These are phyloP conservation scores for Cirrhinus mrigala DNA, from an alignment of 2,797 vertebrate genomes.

Conservation along the genomic window DNA sequence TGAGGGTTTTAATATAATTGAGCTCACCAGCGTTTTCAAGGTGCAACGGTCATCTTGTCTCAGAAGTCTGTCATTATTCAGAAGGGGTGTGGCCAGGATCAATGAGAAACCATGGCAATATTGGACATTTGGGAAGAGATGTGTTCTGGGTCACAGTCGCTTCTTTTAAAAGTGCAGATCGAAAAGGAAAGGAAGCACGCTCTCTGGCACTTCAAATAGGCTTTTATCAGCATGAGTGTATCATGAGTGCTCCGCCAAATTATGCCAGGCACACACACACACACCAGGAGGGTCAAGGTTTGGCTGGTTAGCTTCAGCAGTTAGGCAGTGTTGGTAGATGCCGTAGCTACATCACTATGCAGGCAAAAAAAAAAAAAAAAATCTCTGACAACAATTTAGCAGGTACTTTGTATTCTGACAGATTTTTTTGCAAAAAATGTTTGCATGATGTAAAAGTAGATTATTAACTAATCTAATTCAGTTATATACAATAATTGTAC, in stretches of 20 bases:
- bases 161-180: constrained; percentile 33
- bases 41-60: not conserved
- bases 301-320: not conserved
- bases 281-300: not conserved
- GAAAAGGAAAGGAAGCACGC: constrained; percentile 17
- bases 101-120: constrained; percentile 23
- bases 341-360: not conserved
- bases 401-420: not conserved
- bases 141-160: not conserved
- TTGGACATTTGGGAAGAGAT: constrained; percentile 31
- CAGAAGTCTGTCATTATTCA: constrained; percentile 31
- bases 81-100: constrained; percentile 21
- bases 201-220: constrained; percentile 33
- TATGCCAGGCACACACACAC: not conserved
- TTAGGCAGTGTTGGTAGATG: not conserved
- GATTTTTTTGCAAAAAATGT: not conserved
- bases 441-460: not conserved
- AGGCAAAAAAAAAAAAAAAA: not conserved
- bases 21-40: not conserved
- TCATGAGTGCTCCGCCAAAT: constrained; percentile 8
- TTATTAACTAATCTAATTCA: not conserved
- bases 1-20: constrained; percentile 32
- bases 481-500: not conserved
- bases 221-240: constrained; percentile 29
- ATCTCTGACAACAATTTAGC: not conserved